Percentiles rank a stretch among this genome's conserved stretches.
Evolutionary conservation across 1,140 invertebrate species (phyloP).

Genomic region (Himalopsyche phryganea): DNA sequence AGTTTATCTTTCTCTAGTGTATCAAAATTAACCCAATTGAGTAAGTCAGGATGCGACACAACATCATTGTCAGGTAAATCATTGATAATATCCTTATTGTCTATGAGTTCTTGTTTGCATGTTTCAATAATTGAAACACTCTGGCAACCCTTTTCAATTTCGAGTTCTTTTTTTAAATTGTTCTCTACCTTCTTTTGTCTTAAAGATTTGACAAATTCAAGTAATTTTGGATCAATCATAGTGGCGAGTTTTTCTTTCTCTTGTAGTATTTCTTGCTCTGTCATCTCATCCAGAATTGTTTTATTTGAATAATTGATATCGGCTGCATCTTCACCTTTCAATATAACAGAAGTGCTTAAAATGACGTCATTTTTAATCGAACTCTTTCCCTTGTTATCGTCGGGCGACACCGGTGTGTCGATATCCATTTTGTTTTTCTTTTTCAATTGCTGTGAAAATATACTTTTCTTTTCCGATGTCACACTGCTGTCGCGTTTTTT

Average conservation of each 20-base stretch:
- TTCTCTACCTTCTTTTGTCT: constrained; percentile 40
- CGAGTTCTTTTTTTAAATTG: constrained; percentile 25
- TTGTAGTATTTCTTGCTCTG: constrained; percentile 68
- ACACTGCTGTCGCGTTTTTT: constrained; percentile 36
- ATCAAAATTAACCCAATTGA: constrained; percentile 80
- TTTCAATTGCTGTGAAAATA: constrained; percentile 38
- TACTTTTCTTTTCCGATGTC: constrained; percentile 34
- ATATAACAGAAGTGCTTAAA: constrained; percentile 48
- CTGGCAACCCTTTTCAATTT: constrained; percentile 30
- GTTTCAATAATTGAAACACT: constrained; percentile 31
- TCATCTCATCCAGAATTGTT: constrained; percentile 64
- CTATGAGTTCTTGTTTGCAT: constrained; percentile 33
- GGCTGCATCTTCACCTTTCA: constrained; percentile 53
- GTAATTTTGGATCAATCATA: constrained; percentile 62
- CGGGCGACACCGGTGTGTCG: background rate
- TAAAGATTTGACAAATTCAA: constrained; percentile 64
- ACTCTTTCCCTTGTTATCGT: too few species aligned
- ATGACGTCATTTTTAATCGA: constrained; percentile 2
- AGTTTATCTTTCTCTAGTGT: constrained; percentile 78
- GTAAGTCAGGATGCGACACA: constrained; percentile 57
- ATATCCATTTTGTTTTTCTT: constrained; percentile 28
- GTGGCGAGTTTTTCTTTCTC: constrained; percentile 67
- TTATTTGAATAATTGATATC: constrained; percentile 75
- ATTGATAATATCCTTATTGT: constrained; percentile 33
- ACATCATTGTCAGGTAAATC: constrained; percentile 56